Evolutionary conservation across 2,797 vertebrate species (phyloP).

Genomic region (Phalanger gymnotis): DNA sequence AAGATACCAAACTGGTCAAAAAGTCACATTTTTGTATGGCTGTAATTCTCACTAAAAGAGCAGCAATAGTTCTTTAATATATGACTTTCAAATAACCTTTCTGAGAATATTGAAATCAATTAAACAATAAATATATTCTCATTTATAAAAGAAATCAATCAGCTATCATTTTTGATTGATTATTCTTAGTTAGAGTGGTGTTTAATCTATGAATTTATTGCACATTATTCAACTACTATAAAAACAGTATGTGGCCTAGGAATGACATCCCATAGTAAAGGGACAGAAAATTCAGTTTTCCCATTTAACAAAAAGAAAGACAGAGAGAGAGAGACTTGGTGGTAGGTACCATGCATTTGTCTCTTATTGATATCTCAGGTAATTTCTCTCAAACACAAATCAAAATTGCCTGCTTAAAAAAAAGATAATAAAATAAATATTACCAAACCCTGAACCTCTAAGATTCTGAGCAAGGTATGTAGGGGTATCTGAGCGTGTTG

Average conservation of each 20-base stretch:
- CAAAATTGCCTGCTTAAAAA: slow-evolving; percentile 61
- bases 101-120: slow-evolving; percentile 82
- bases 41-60: slow-evolving; percentile 68
- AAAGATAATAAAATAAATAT: slow-evolving; percentile 42
- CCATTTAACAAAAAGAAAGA: slow-evolving; percentile 58
- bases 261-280: slow-evolving; percentile 72
- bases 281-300: slow-evolving; percentile 70
- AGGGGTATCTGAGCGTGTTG: background rate
- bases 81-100: slow-evolving; percentile 83
- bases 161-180: slow-evolving; percentile 83
- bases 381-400: slow-evolving; percentile 65
- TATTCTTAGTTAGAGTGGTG: slow-evolving; percentile 77
- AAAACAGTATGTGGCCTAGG: slow-evolving; percentile 78
- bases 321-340: background rate
- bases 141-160: slow-evolving; percentile 84
- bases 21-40: slow-evolving; percentile 71
- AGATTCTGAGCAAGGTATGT: background rate
- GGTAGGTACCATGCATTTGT: slow-evolving; percentile 53
- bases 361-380: slow-evolving; percentile 70
- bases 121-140: slow-evolving; percentile 82
- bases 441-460: slow-evolving; percentile 56
- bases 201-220: slow-evolving; percentile 85
- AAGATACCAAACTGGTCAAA: slow-evolving; percentile 59
- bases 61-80: slow-evolving; percentile 71
- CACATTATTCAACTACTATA: slow-evolving; percentile 80